A percentile compares a stretch with the other conserved stretches of the same genome.
These are phyloP conservation scores for Microctonus hyperodae DNA, from an alignment of 2,888 invertebrate species.

Conservation along the genomic window DNA sequence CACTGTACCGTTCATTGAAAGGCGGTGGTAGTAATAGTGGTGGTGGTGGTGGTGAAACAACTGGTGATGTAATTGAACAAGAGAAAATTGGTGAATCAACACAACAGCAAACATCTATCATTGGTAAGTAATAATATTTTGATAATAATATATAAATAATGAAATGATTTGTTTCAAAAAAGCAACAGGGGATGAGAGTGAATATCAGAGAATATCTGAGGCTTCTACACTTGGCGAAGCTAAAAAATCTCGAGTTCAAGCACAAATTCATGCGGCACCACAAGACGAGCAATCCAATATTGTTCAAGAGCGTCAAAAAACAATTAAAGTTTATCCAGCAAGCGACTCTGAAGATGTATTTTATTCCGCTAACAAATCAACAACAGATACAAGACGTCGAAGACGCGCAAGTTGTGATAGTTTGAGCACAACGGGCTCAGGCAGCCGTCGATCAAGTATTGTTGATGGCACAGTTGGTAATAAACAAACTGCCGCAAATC, in stretches of 20 bases:
- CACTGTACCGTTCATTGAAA: conserved; percentile 57
- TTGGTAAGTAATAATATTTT: no score
- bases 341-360: conserved; percentile 69
- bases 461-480: conserved; percentile 57
- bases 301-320: conserved; percentile 43
- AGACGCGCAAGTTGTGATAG: conserved; percentile 67
- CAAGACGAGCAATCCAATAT: conserved; percentile 47
- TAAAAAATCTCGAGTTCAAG: conserved; percentile 64
- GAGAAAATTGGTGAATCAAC: conserved; percentile 59
- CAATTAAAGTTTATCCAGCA: conserved; percentile 65
- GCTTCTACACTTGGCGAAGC: conserved; percentile 62
- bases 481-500: conserved; percentile 34
- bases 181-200: conserved; percentile 60
- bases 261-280: conserved; percentile 64
- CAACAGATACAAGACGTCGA: conserved; percentile 42
- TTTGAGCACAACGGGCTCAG: conserved; percentile 65
- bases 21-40: conserved; percentile 45
- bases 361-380: conserved; percentile 52
- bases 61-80: conserved; percentile 48
- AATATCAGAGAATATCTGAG: conserved; percentile 68
- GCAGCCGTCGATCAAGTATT: conserved; percentile 67
- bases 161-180: no score
- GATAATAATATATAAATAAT: no score
- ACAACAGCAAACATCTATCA: conserved; percentile 44
- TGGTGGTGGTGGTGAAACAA: conserved; percentile 42